Base-by-base conservation (phyloP, 2,797 vertebrate genomes). In the Thalassophryne amazonica region DNA sequence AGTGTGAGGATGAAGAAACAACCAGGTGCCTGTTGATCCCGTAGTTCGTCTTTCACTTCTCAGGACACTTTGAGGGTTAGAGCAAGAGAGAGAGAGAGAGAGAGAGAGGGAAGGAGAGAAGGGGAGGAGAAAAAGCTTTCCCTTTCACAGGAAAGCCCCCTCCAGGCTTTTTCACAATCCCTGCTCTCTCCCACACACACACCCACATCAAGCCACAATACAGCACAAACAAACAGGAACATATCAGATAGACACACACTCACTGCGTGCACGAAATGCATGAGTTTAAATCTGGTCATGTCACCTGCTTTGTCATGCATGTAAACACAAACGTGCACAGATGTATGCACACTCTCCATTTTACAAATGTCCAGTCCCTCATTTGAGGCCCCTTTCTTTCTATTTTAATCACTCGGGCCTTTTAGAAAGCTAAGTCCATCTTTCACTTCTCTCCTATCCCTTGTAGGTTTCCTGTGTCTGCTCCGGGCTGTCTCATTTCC, bases 111-210 rank as follows among this genome's bases (percentile, higher is more conserved):
- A 55, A 50, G 21, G 60, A 34, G 63, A 53, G 46, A 72, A 70
- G 76, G 71, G 76, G 78, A 75, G 82, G 82, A 80, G 82, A 74
- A 78, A n/a, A 71, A 77, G 72, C 84, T 81, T 86, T 89, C 81
- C 70, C 81, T 91, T 89, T 90, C 76, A 81, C 83, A 88, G 90
- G 89, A 91, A 91, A 92, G 90, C 88, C 88, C 90, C 89, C 86
- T 88, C 59, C 72, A 29, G 49, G 27, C 58, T 73, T 59, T 58
- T 67, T 69, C 60, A 58, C 59, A 68, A 39, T 22, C 29, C 18
- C 12, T 29, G 7, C 9, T 32, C 45, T 33, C 37, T 35, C 36
- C 49, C 43, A 43, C 27, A 75, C 29, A 22, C 36, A 58, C 61
- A 70, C 52, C 31, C 59, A 62, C 59, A 73, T n/a, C n/a, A n/a